Conservation (phyloP, 1,140 invertebrate genomes). For the Frieseomelitta varia region DNA sequence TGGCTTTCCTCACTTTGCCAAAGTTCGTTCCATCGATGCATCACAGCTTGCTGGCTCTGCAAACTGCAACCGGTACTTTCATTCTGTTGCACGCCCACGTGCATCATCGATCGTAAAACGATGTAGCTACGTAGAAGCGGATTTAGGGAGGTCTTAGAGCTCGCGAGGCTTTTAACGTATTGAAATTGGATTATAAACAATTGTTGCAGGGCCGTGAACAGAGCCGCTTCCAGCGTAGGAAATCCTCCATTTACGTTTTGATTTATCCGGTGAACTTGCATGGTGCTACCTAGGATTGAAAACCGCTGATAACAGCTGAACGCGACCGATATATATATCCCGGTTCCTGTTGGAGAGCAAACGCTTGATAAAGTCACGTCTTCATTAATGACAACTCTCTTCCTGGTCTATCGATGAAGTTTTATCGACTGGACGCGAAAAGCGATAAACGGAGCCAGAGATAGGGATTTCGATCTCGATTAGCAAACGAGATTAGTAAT, state of each 20-base stretch:
- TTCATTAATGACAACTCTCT: background rate
- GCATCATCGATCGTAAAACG: slow-evolving; percentile 42
- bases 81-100: slow-evolving; percentile 48
- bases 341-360: background rate
- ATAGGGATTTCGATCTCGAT: background rate
- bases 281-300: too few species aligned
- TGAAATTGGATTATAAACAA: slow-evolving; percentile 28
- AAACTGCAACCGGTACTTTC: slow-evolving; percentile 52
- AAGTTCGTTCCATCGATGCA: slow-evolving; percentile 41
- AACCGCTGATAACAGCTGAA: background rate
- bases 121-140: slow-evolving; percentile 5
- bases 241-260: background rate
- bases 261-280: background rate
- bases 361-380: background rate
- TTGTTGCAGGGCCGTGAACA: background rate
- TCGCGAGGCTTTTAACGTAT: background rate
- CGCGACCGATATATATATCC: background rate
- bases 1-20: slow-evolving; percentile 9
- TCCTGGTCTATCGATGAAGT: too few species aligned
- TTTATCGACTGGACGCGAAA: too few species aligned
- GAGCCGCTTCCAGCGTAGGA: background rate
- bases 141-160: slow-evolving; percentile 9
- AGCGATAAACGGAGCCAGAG: too few species aligned
- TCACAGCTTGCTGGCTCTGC: slow-evolving; percentile 16
- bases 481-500: slow-evolving; percentile 12